phyloP scores from a whole-genome alignment of 2,113 vertebrate species.

The Hylia prasina region DNA sequence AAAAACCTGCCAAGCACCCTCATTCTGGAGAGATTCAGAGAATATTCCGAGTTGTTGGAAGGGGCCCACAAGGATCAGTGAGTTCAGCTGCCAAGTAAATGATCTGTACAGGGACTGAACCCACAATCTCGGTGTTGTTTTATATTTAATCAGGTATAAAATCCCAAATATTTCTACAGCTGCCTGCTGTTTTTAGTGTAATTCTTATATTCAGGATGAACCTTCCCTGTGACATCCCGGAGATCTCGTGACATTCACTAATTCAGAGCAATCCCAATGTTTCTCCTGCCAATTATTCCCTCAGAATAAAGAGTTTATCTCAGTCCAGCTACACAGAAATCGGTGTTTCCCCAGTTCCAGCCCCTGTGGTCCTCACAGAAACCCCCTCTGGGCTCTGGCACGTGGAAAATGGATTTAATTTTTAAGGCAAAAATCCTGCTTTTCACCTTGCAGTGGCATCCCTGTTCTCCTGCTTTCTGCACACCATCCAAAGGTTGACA shows the following conservation, averaged over 20 bases:
- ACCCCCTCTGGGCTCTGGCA: not conserved
- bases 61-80: not conserved
- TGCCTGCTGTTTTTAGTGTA: not conserved
- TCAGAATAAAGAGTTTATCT: not conserved
- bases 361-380: not conserved
- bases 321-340: not conserved
- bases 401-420: not conserved
- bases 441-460: not conserved
- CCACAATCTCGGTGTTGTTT: not conserved
- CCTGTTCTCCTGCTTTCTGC: not conserved
- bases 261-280: not conserved
- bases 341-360: not conserved
- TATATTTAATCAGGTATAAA: not conserved
- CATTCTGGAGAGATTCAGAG: not conserved
- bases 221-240: not conserved
- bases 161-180: not conserved
- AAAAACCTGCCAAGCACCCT: rapidly evolving
- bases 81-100: not conserved
- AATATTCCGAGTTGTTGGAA: not conserved
- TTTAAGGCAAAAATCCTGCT: not conserved
- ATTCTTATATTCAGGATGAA: not conserved
- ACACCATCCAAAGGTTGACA: not conserved
- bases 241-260: not conserved
- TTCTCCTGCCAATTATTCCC: not conserved
- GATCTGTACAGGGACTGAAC: not conserved